Evolutionary conservation across 2,888 invertebrate genomes (phyloP).

Genomic region (Podotricha telesiphe): DNA sequence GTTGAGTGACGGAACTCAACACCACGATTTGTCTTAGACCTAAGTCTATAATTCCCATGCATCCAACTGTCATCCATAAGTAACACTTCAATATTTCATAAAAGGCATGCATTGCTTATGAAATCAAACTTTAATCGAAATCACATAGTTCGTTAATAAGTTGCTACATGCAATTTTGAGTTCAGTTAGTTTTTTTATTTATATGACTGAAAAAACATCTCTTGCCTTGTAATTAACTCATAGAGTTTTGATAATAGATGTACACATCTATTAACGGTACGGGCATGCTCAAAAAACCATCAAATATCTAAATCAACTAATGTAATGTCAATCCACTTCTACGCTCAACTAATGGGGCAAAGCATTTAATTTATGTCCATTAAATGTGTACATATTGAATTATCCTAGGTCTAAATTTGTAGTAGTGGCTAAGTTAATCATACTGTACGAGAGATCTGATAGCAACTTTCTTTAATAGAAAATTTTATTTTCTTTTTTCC

Average conservation of each 20-base stretch:
- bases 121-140: not conserved
- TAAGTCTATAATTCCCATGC: not conserved
- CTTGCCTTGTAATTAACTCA: not conserved
- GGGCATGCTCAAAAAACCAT: not conserved
- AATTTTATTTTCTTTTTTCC: too few species aligned
- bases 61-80: not conserved
- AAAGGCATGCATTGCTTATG: not conserved
- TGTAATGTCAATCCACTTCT: not conserved
- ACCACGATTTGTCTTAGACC: too few species aligned
- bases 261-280: not conserved
- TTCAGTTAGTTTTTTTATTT: not conserved
- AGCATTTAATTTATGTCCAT: not conserved
- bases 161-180: not conserved
- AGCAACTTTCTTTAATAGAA: not conserved
- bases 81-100: too few species aligned
- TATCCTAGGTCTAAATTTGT: not conserved
- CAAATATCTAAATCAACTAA: not conserved
- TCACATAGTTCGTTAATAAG: not conserved
- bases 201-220: not conserved
- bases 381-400: not conserved
- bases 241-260: not conserved
- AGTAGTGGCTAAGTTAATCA: not conserved
- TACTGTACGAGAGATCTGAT: slow-evolving; percentile 1
- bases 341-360: not conserved
- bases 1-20: too few species aligned